Evolutionary conservation across 2,797 vertebrate genomes (phyloP).

Genomic region (Ispidina lecontei): DNA sequence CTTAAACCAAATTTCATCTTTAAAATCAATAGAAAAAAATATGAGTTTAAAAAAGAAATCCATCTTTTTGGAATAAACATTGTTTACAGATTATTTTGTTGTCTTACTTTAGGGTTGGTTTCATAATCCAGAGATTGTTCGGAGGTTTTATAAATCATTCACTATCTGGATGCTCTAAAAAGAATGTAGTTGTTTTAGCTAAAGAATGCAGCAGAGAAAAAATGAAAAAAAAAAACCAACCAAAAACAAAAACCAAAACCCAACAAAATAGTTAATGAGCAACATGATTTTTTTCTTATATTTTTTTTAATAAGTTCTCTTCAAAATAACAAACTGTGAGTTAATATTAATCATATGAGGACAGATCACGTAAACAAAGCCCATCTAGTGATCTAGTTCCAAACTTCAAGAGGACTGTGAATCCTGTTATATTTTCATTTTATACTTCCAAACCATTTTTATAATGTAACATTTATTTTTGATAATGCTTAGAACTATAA

Average conservation of each 20-base stretch:
- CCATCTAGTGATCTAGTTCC: slow-evolving; percentile 46
- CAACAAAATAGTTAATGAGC: slow-evolving; percentile 48
- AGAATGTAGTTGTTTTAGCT: slow-evolving; percentile 42
- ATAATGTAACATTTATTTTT: slow-evolving; percentile 53
- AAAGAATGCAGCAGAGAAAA: slow-evolving; percentile 69
- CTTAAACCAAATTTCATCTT: slow-evolving; percentile 11
- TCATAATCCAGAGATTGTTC: slow-evolving; percentile 69
- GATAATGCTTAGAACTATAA: slow-evolving; percentile 52
- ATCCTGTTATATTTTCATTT: slow-evolving; percentile 36
- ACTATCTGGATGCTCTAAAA: slow-evolving; percentile 64
- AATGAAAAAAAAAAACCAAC: background rate
- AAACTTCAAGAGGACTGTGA: slow-evolving; percentile 53
- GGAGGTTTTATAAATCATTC: slow-evolving; percentile 67
- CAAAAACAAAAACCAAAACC: too few relatives aligned
- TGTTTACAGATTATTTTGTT: slow-evolving; percentile 7
- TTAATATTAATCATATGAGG: slow-evolving; percentile 58
- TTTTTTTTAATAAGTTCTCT: slow-evolving; percentile 30
- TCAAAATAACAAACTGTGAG: slow-evolving; percentile 37
- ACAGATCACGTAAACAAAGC: slow-evolving; percentile 47
- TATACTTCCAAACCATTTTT: slow-evolving; percentile 33
- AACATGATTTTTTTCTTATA: slow-evolving; percentile 28
- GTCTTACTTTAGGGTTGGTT: slow-evolving; percentile 56
- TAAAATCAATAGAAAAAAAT: slow-evolving; percentile 30
- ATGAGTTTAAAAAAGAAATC: background rate
- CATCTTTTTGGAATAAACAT: background rate